A percentile compares a stretch with the other conserved stretches of the same genome.
These are phyloP conservation scores for Pygmarrhopalites habei DNA, from an alignment of 1,140 invertebrate genomes.

Conservation along the genomic window DNA sequence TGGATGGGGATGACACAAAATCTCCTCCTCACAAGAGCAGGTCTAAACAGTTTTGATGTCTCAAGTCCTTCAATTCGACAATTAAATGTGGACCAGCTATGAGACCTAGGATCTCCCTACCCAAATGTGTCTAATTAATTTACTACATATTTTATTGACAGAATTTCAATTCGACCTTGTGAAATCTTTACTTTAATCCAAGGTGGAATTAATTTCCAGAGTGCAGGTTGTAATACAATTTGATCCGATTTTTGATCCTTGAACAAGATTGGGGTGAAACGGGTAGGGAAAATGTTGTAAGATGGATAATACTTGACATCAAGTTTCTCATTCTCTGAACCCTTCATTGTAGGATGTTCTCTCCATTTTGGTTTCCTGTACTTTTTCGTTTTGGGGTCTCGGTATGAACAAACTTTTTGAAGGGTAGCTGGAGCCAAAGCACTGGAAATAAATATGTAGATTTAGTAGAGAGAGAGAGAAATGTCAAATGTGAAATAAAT, in stretches of 20 bases:
- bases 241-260: conserved; percentile 46
- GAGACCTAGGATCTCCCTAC: too few relatives aligned
- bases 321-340: conserved; percentile 11
- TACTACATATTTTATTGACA: too few relatives aligned
- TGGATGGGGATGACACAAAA: conserved; percentile 71
- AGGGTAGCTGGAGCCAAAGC: conserved; percentile 46
- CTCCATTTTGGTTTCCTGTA: conserved; percentile 44
- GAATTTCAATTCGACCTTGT: too few relatives aligned
- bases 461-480: too few relatives aligned
- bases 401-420: conserved; percentile 44
- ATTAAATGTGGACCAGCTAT: too few relatives aligned
- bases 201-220: conserved; percentile 74
- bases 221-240: conserved; percentile 61
- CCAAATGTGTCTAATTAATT: too few relatives aligned
- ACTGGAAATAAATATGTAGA: conserved; percentile 43
- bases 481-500: too few relatives aligned
- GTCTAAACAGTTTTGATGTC: conserved; percentile 59
- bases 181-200: too few relatives aligned
- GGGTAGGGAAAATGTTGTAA: conserved; percentile 64
- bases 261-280: conserved; percentile 62
- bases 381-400: conserved; percentile 38
- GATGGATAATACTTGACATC: conserved; percentile 56
- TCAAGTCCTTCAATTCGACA: conserved; percentile 62
- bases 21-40: conserved; percentile 57
- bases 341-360: conserved; percentile 42